phyloP scores from a whole-genome alignment of 2,113 vertebrate species.

The Scatophagus argus region DNA sequence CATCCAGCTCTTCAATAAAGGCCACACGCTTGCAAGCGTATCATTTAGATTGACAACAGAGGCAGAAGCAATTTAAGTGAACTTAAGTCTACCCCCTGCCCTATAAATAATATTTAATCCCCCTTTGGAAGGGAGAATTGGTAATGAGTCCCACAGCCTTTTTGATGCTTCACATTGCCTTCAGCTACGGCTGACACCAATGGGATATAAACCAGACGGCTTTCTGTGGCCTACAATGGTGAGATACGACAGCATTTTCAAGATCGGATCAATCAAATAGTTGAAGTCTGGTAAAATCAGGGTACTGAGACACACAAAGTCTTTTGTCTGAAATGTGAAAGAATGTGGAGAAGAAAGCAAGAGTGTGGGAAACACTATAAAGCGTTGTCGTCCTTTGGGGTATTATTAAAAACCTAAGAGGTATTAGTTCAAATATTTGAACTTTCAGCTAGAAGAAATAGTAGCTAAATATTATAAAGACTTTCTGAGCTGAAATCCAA shows the following conservation, averaged over 20 bases:
- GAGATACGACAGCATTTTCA: constrained; percentile 42
- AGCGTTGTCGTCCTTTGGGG: not conserved
- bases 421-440: constrained; percentile 28
- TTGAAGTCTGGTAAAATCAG: constrained; percentile 47
- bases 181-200: constrained; percentile 70
- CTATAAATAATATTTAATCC: constrained; percentile 83
- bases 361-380: constrained; percentile 34
- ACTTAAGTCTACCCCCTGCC: constrained; percentile 73
- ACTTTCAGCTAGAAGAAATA: constrained; percentile 18
- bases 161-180: constrained; percentile 72
- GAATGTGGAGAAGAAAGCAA: not conserved
- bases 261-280: constrained; percentile 67
- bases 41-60: constrained; percentile 79
- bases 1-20: constrained; percentile 61
- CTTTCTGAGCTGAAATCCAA: constrained; percentile 33
- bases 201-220: constrained; percentile 65
- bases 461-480: constrained; percentile 32
- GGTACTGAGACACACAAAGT: constrained; percentile 1
- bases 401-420: constrained; percentile 35
- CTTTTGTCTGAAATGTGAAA: constrained; percentile 42
- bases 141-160: constrained; percentile 70
- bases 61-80: constrained; percentile 74
- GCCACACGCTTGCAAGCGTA: constrained; percentile 58
- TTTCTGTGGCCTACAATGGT: constrained; percentile 54
- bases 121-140: constrained; percentile 67